phyloP scores from a whole-genome alignment of 2,797 vertebrate species.

The Myotis vivesi region DNA sequence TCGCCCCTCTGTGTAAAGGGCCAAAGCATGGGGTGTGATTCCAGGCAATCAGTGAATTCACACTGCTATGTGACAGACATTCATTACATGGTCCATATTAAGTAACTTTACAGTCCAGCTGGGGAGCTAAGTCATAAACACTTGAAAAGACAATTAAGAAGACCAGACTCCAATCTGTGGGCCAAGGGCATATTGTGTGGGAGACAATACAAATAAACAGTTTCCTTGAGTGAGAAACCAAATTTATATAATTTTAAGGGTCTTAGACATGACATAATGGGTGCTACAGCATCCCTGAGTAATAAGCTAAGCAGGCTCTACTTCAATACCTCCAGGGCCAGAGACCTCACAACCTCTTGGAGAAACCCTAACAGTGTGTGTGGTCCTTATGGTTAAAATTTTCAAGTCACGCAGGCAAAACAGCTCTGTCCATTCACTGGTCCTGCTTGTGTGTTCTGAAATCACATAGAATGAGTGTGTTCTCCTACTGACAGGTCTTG shows the following conservation, averaged over 20 bases:
- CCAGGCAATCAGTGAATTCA: neutral
- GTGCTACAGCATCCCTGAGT: neutral
- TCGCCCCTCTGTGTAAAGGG: neutral
- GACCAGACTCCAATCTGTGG: neutral
- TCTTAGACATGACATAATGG: neutral
- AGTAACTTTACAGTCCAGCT: neutral
- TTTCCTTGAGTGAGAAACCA: neutral
- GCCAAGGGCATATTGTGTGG: neutral
- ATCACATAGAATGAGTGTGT: neutral
- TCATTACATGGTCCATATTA: neutral
- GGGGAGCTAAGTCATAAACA: neutral
- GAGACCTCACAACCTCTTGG: neutral
- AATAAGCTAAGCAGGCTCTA: neutral
- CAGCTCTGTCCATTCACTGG: neutral
- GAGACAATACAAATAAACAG: neutral
- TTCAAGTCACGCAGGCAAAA: neutral
- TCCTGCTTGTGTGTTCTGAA: neutral
- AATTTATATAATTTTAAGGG: neutral
- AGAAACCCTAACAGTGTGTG: neutral
- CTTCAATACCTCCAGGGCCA: neutral
- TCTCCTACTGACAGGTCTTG: neutral
- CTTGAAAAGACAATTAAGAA: slow-evolving; percentile 26
- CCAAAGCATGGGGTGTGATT: neutral
- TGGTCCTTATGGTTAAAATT: neutral
- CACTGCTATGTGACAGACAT: neutral